These are phyloP conservation scores for Agrochola litura DNA, from an alignment of 2,888 invertebrate species.

Conservation along the genomic window DNA sequence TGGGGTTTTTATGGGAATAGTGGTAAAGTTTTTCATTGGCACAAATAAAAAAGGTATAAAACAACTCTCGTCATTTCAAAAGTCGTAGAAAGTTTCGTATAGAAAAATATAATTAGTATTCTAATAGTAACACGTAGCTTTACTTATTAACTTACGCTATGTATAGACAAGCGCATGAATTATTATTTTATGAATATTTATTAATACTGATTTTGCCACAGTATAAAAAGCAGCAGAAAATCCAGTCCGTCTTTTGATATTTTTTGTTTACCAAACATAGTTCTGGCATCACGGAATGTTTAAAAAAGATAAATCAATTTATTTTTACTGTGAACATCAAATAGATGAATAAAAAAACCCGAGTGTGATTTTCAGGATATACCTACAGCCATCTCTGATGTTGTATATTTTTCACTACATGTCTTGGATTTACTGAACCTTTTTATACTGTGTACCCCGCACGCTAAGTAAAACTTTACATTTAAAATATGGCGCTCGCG, in stretches of 20 bases:
- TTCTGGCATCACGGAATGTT: background rate
- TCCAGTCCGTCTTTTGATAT: background rate
- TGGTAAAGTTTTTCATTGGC: constrained; percentile 62
- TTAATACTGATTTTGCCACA: constrained; percentile 74
- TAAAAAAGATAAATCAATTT: background rate
- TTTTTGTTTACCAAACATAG: background rate
- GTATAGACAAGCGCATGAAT: constrained; percentile 70
- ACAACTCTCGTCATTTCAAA: constrained; percentile 70
- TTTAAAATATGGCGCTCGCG: constrained; percentile 23
- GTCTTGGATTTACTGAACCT: constrained; percentile 4
- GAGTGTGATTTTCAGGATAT: background rate
- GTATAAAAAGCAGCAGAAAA: constrained; percentile 22
- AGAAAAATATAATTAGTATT: constrained; percentile 88
- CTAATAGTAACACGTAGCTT: constrained; percentile 81
- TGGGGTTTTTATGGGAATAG: background rate
- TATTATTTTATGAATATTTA: constrained; percentile 42
- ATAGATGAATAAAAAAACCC: background rate
- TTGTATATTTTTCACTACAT: background rate
- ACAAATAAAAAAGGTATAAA: constrained; percentile 66
- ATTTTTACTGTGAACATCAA: background rate
- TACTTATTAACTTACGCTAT: constrained; percentile 64
- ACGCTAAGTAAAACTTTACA: constrained; percentile 15
- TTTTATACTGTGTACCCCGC: constrained; percentile 28
- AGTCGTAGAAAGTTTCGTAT: constrained; percentile 85
- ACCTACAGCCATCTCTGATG: background rate